Evolutionary conservation across 2,797 vertebrate genomes (phyloP).

Genomic region (Sebastes minor): DNA sequence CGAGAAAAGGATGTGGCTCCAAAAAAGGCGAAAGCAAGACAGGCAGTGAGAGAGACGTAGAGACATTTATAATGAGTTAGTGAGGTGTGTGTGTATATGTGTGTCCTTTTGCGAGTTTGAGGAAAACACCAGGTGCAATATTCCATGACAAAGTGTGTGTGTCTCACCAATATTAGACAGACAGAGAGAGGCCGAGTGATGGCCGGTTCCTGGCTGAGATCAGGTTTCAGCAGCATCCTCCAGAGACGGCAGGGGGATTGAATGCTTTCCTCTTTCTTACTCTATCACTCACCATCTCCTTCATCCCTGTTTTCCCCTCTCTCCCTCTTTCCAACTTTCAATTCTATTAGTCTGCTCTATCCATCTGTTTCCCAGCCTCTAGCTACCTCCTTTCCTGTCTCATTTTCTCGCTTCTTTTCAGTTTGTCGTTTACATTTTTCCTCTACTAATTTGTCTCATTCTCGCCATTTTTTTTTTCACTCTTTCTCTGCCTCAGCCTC

Average conservation of each 20-base stretch:
- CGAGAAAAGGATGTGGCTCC: neutral
- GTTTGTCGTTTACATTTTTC: neutral
- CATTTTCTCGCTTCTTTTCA: neutral
- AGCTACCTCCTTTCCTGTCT: neutral
- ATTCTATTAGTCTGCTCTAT: neutral
- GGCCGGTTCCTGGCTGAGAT: conserved; percentile 44
- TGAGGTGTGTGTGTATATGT: neutral
- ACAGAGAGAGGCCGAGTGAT: conserved; percentile 20
- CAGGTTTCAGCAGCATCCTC: conserved; percentile 63
- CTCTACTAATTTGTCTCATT: neutral
- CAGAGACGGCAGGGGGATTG: conserved; percentile 39
- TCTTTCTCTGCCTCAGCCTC: neutral
- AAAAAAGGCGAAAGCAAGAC: neutral
- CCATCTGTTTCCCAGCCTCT: neutral
- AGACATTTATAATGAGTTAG: neutral
- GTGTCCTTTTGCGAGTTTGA: conserved; percentile 17
- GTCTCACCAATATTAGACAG: conserved; percentile 36
- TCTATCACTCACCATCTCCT: conserved; percentile 22
- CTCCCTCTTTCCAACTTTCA: neutral
- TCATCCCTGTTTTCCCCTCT: neutral
- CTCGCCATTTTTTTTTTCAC: neutral
- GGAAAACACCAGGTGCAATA: conserved; percentile 53
- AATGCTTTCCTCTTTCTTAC: conserved; percentile 41
- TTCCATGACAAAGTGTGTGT: conserved; percentile 28
- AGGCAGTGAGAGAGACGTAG: neutral